These are phyloP conservation scores for Drosophila ironensis DNA, from an alignment of 1,140 invertebrate species.

Conservation along the genomic window DNA sequence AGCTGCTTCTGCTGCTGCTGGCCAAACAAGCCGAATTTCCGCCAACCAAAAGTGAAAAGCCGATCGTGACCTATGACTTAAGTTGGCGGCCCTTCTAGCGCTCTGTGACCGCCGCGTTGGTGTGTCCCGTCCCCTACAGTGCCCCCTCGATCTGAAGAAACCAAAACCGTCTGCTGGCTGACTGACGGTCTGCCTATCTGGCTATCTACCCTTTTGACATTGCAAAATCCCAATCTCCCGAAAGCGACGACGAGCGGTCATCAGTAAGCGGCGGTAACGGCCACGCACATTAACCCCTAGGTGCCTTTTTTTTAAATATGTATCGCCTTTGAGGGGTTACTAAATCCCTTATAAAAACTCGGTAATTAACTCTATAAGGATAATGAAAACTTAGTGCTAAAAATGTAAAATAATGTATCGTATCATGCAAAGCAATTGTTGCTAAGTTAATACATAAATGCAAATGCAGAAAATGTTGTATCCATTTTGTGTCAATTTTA, in stretches of 20 bases:
- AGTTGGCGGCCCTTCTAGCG: constrained; percentile 29
- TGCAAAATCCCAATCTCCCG: constrained; percentile 60
- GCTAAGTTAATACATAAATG: no score
- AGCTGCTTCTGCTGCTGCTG: constrained; percentile 39
- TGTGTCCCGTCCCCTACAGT: constrained; percentile 28
- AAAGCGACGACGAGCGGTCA: constrained; percentile 8
- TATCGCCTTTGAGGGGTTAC: no score
- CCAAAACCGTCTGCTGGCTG: no score
- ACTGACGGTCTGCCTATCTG: no score
- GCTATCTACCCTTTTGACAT: constrained; percentile 61
- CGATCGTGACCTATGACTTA: constrained; percentile 54
- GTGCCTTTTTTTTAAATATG: no score
- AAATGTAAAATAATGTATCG: no score
- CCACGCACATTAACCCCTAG: constrained; percentile 39
- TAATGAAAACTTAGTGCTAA: no score
- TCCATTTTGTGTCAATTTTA: no score
- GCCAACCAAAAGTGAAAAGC: constrained; percentile 28
- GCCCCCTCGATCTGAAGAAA: not conserved
- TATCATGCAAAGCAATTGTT: no score
- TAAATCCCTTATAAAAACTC: no score
- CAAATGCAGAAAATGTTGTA: no score
- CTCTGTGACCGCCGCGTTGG: constrained; percentile 40
- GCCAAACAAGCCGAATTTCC: constrained; percentile 43
- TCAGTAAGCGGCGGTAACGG: constrained; percentile 13
- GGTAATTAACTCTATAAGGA: no score